Base-by-base conservation (phyloP, 2,797 vertebrate species). In the Sylvilagus floridanus region DNA sequence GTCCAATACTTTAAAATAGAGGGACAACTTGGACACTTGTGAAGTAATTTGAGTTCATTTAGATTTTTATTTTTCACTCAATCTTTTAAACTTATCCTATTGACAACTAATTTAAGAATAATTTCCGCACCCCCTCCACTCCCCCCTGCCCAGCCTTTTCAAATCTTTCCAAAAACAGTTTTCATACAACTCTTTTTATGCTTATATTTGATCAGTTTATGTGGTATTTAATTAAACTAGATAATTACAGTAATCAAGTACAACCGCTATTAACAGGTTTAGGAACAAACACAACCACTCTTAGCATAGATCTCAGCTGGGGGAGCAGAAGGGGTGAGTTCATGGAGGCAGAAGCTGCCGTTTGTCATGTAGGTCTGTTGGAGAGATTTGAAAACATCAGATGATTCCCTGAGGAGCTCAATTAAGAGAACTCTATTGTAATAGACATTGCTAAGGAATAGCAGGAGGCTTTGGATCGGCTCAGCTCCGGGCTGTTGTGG, bases 141-240 rank as follows among this genome's bases (percentile, higher is more conserved):
- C 12, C 52, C 6, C 7, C 32, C 2, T 2, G 13, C 7, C 22
- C 7, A 76, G 62, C 7, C 54, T 94, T 92, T 89, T 65, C n/a
- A 50, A 57, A 21, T 92, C 68, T 95, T 91, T 91, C 77, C 75
- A 95, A 90, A 93, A 57, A 37, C 37, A 4, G 73, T 77, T 96
- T 96, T 97, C 85, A 92, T 79, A 71, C 93, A 90, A 94, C 78
- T 93, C 71, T 90, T 85, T 96, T 93, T 96, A 90, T 95, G 88
- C 72, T 92, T 75, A 88, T 79, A 84, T 95, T 92, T 90, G 72
- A 93, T 92, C 84, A 90, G 84, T 95, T 96, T 92, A 88, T 71
- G 65, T 93, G 82, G 92, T 92, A 96, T 95, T 96, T 97, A 96
- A 93, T 97, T 95, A 97, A 97, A 92, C 75, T 65, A 86, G 17